These are phyloP conservation scores for Aphidius gifuensis DNA, from an alignment of 1,140 invertebrate species.

Conservation along the genomic window DNA sequence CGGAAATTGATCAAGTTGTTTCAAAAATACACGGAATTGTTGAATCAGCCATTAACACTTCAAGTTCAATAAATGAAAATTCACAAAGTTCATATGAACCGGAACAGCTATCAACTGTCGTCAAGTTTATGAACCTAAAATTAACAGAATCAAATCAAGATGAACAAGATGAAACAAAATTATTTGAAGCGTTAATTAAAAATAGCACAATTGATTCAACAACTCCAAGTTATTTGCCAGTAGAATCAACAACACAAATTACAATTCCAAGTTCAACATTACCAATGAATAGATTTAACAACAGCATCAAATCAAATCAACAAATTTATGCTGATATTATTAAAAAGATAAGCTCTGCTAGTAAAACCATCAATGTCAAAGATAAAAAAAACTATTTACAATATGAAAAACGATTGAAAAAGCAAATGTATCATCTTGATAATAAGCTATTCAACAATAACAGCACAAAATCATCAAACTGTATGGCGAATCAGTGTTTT, in stretches of 20 bases:
- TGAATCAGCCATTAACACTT: slow-evolving; percentile 13
- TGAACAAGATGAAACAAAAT: slow-evolving; percentile 11
- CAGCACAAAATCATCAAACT: slow-evolving; percentile 3
- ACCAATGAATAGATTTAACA: not conserved
- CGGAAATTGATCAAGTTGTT: slow-evolving; percentile 17
- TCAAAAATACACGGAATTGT: slow-evolving; percentile 20
- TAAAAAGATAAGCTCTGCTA: slow-evolving; percentile 29
- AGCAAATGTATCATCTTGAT: not conserved
- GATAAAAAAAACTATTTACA: slow-evolving; percentile 3
- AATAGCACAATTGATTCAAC: slow-evolving; percentile 8
- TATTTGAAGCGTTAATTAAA: slow-evolving; percentile 18
- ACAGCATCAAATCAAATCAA: slow-evolving; percentile 14
- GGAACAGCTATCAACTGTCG: not conserved
- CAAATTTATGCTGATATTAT: slow-evolving; percentile 30
- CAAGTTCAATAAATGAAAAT: not conserved
- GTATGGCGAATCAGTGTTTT: slow-evolving; percentile 32
- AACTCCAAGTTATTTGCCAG: not conserved
- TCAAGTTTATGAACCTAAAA: not conserved
- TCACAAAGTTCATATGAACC: not conserved
- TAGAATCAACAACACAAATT: not conserved
- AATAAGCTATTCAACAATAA: not conserved
- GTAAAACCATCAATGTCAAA: slow-evolving; percentile 9
- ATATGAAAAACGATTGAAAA: not conserved
- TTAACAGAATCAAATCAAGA: not conserved
- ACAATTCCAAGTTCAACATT: not conserved